Evolutionary conservation across 2,797 vertebrate genomes (phyloP), one percentile per base, ranked within the genome.

Genomic region (Rhadinocentrus ornatus): DNA sequence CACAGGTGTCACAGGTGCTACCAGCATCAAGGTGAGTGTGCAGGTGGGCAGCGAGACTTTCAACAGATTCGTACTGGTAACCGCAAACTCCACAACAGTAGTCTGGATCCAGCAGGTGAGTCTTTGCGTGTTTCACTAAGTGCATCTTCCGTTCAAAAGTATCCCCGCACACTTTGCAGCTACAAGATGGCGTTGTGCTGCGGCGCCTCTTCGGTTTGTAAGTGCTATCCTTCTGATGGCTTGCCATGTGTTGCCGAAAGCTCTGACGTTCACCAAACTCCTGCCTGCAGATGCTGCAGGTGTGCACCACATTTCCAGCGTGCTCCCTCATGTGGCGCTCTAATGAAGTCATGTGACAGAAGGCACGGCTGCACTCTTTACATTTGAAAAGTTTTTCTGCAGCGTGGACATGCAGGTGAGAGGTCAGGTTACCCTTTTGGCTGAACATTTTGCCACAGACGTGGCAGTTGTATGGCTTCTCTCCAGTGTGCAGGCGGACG

Each of bases 401-500:
- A 0, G 71, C 58, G 2, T 91, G 89, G 18, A 86, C 55, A 0
- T 55, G 79, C 34, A 73, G 31, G 85, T 91, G 90, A 0, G 85
- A 85, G 0, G 50, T 72, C 20, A 90, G 63, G 76, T 91, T 86
- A 0, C 80, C 85, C 32, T 87, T 89, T 39, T 85, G 87, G 32
- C 82, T 80, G 73, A 90, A 91, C 67, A 71, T 85, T 67, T 86
- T 90, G 4, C 88, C 86, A 0, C 90, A 92, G 52, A 81, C 1
- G 2, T 67, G 44, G 20, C 90, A 91, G 39, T 86, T 6, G 84
- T 73, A 73, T 1, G 92, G 65, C 71, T 92, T 91, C 86, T 90
- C 32, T 53, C 89, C 88, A 0, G 88, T 91, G 78, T 91, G 90
- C 29, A 86, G 65, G 0, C 86, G 80, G 7, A 80, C 52, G 0